These are phyloP conservation scores for Dendrolimus pini DNA, from an alignment of 2,888 invertebrate species.

Conservation along the genomic window DNA sequence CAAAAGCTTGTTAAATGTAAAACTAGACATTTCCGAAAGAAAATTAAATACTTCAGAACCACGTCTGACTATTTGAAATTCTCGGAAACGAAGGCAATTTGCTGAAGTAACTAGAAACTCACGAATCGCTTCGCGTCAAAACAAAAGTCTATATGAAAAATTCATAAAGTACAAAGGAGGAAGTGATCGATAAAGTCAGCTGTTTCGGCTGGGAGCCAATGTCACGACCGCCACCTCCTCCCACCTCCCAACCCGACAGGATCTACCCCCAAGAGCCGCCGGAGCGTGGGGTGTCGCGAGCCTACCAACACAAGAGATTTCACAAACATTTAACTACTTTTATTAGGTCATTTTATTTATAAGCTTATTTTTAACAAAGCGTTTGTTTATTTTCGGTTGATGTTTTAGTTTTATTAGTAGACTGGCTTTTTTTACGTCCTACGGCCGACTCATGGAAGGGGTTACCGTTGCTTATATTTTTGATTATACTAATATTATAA, in stretches of 20 bases:
- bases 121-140: constrained; percentile 27
- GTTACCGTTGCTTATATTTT: too few relatives aligned
- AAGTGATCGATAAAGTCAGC: constrained; percentile 71
- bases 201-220: constrained; percentile 66
- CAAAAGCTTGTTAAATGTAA: too few relatives aligned
- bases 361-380: background rate
- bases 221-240: constrained; percentile 53
- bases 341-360: background rate
- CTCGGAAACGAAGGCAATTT: too few relatives aligned
- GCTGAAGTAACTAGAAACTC: background rate
- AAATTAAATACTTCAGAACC: too few relatives aligned
- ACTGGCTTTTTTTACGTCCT: too few relatives aligned
- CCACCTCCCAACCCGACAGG: constrained; percentile 24
- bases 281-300: constrained; percentile 9
- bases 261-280: constrained; percentile 27
- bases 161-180: constrained; percentile 63
- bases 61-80: too few relatives aligned
- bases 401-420: too few relatives aligned
- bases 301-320: background rate
- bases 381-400: background rate
- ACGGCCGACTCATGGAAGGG: too few relatives aligned
- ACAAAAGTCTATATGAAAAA: constrained; percentile 54
- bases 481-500: too few relatives aligned
- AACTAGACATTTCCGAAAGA: too few relatives aligned
- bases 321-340: background rate